Percentiles rank a stretch among this genome's conserved stretches.
These are phyloP conservation scores for Stigmatopora nigra DNA, from an alignment of 2,113 vertebrate species.

Conservation along the genomic window DNA sequence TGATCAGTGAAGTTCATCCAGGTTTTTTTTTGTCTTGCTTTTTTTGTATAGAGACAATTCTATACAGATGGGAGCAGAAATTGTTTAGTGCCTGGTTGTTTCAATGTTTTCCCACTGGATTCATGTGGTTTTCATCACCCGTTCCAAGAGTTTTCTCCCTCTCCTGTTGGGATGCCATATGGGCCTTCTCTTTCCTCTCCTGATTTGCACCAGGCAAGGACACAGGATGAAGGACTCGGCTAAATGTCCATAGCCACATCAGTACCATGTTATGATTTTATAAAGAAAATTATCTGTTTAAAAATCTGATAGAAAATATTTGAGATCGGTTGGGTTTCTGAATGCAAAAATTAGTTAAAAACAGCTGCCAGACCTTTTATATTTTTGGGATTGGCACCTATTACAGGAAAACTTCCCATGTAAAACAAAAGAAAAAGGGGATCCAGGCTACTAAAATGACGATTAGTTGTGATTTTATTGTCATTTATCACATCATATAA, in stretches of 20 bases:
- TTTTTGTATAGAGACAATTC: background rate
- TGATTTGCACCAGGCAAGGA: background rate
- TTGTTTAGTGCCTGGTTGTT: background rate
- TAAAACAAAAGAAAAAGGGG: background rate
- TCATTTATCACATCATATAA: background rate
- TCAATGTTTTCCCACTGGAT: conserved; percentile 14
- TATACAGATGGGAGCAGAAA: background rate
- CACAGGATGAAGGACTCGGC: background rate
- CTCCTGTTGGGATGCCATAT: conserved; percentile 66
- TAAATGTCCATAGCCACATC: background rate
- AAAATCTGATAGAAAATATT: too few relatives aligned
- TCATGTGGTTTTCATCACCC: conserved; percentile 12
- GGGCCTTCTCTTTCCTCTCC: conserved; percentile 42
- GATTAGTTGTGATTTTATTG: background rate
- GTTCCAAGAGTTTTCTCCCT: conserved; percentile 30
- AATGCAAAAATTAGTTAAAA: too few relatives aligned
- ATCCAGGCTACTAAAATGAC: background rate
- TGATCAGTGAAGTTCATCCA: background rate
- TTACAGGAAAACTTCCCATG: too few relatives aligned
- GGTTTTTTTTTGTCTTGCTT: background rate
- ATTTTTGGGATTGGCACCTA: too few relatives aligned
- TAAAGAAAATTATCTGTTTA: too few relatives aligned
- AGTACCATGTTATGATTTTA: background rate
- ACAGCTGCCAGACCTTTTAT: too few relatives aligned
- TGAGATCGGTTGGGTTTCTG: too few relatives aligned